Evolutionary conservation across 2,113 vertebrate species (phyloP), one percentile per base, ranked within the genome.

Genomic region (Cathartes aura): DNA sequence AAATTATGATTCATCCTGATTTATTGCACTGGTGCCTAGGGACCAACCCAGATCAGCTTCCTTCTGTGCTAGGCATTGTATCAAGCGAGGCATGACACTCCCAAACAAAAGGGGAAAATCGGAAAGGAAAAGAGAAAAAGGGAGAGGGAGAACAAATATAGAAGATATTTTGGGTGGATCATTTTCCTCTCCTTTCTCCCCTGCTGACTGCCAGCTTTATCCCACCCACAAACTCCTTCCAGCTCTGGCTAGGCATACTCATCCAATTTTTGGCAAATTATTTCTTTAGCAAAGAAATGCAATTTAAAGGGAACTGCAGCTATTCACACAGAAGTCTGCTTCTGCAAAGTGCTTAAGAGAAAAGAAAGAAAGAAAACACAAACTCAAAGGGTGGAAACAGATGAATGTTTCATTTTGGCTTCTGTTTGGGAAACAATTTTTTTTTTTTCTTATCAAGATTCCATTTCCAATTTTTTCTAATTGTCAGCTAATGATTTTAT

Each of bases 191-290:
- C 64, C 52, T 85, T 87, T 84, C 89, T 97, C 40, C 78, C 71
- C 82, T 96, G 87, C 48, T 91, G 91, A 79, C 56, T 91, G 87
- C 78, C 87, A 93, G 84, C 19, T 96, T 93, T 82, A 94, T 91
- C 93, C 91, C 79, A 93, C 66, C 58, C 95, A 94, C 90, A 95
- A 91, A 56, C 62, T 88, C 73, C 73, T 82, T 93, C 95, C 84
- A 95, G 82, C 78, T 91, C 84, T 68, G 60, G 72, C 81, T 48
- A 81, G 71, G 58, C 71, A 48, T 10, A 14, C 47, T 79, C 24
- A 53, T 67, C 60, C 70, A 59, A 40, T n/a, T 75, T 74, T n/a
- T 93, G 73, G 59, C 15, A 19, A 95, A 79, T 60, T 3, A 45
- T 79, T 89, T 64, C 59, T 82, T 78, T 40, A 82, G 84, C 53